Evolutionary conservation across 2,113 vertebrate species (phyloP), one percentile per base, ranked within the genome.

Genomic region (Orcinus orca): DNA sequence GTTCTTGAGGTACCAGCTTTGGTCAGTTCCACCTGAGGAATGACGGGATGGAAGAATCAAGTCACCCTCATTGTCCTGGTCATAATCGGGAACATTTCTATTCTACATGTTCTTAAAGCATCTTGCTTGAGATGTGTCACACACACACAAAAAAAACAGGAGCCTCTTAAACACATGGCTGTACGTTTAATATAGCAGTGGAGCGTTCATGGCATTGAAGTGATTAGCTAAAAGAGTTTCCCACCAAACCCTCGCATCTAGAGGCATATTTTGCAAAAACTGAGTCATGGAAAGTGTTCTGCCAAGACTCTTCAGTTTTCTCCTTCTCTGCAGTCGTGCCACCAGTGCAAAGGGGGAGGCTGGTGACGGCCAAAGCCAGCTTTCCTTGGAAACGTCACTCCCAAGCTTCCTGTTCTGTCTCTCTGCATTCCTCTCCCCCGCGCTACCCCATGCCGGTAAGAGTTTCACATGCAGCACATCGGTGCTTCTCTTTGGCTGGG

Each of bases 301-400:
- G 96, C 93, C 96, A 96, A 95, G 96, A 88, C 85, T 94, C 65
- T 41, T 84, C 0, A 0, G 33, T 93, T 93, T 96, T 91, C 62
- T 96, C 90, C 98, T 97, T 96, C 96, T 80, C 88, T 97, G 93
- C 93, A 96, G 92, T 70, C 88, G 10, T 65, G 80, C 63, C 94
- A 92, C 91, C 91, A 95, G 86, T n/a, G 88, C 3, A 1, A 76
- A 76, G 89, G 89, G 96, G 79, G 98, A 44, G 29, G 50, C 41
- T 18, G 29, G 36, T 71, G 70, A 71, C 87, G 79, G 83, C 67
- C 60, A 77, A 67, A 21, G 4, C 84, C 92, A 50, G 65, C 31
- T 77, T 65, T 63, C 87, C 73, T 55, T 53, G 82, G 88, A 90
- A 80, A 63, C 36, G 36, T 33, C 29, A 44, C 17, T 20, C 87